Evolutionary conservation across 2,888 invertebrate genomes (phyloP).

Genomic region (Pachydiplax longipennis): DNA sequence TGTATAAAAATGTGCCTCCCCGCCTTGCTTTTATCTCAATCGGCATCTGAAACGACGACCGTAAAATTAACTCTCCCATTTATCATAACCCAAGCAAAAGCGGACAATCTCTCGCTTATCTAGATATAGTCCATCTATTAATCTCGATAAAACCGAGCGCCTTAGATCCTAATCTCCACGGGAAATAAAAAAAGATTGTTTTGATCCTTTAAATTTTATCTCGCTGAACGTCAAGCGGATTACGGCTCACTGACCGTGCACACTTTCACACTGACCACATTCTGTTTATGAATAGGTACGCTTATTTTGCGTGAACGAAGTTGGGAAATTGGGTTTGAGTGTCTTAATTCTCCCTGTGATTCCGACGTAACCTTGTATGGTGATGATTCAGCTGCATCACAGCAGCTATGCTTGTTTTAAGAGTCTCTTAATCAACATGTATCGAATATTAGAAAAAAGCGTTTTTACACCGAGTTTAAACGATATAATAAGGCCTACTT

Average conservation of each 20-base stretch:
- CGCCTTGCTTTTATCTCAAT: not conserved
- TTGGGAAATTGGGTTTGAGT: too few relatives aligned
- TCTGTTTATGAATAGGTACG: not conserved
- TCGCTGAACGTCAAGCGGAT: not conserved
- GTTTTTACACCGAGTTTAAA: too few relatives aligned
- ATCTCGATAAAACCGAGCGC: not conserved
- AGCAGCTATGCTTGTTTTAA: too few relatives aligned
- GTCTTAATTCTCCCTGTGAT: too few relatives aligned
- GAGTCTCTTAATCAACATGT: too few relatives aligned
- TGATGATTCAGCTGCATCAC: too few relatives aligned
- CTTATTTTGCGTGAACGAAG: not conserved
- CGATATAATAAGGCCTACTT: too few relatives aligned
- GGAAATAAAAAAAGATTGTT: not conserved
- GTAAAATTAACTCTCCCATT: not conserved
- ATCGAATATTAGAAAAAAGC: too few relatives aligned
- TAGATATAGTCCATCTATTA: not conserved
- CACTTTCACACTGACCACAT: not conserved
- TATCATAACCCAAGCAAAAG: not conserved
- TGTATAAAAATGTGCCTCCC: not conserved
- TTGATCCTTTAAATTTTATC: not conserved
- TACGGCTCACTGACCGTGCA: not conserved
- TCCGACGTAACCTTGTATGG: too few relatives aligned
- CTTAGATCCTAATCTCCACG: not conserved
- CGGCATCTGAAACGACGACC: not conserved
- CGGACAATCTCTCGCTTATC: not conserved